These are phyloP conservation scores for Triops longicaudatus DNA, from an alignment of 1,140 invertebrate species.

Conservation along the genomic window DNA sequence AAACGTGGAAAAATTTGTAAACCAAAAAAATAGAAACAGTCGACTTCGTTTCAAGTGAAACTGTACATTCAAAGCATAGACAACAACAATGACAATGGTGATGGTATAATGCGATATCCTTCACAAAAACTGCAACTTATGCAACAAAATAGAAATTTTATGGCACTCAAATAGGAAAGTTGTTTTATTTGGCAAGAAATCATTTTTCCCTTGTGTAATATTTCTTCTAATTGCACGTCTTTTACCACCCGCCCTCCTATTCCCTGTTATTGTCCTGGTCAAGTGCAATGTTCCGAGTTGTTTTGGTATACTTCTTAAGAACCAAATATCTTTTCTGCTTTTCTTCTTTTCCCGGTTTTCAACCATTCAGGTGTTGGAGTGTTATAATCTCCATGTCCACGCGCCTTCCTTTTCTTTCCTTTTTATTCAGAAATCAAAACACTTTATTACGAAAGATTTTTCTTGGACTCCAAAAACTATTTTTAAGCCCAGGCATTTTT, in stretches of 20 bases:
- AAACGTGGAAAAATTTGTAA: neutral
- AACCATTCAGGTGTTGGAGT: neutral
- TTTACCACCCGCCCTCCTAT: neutral
- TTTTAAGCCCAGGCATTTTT: neutral
- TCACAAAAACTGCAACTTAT: neutral
- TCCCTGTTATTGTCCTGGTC: constrained; percentile 11
- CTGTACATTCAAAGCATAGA: too few relatives aligned
- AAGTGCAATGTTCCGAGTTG: constrained; percentile 5
- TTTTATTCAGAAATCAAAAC: neutral
- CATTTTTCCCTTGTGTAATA: neutral
- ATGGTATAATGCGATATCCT: neutral
- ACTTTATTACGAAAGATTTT: neutral
- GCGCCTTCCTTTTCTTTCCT: neutral
- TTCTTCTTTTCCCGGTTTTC: too few relatives aligned
- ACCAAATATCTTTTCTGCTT: neutral
- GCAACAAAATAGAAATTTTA: neutral
- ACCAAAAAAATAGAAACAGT: neutral
- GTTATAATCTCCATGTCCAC: neutral
- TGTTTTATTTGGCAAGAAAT: neutral
- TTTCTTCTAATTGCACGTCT: neutral
- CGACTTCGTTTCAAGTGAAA: too few relatives aligned
- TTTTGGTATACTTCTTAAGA: neutral
- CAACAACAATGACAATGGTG: neutral
- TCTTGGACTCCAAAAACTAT: neutral
- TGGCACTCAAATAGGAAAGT: neutral